These are phyloP conservation scores for Graptemys geographica DNA, from an alignment of 2,797 vertebrate genomes.

Conservation along the genomic window DNA sequence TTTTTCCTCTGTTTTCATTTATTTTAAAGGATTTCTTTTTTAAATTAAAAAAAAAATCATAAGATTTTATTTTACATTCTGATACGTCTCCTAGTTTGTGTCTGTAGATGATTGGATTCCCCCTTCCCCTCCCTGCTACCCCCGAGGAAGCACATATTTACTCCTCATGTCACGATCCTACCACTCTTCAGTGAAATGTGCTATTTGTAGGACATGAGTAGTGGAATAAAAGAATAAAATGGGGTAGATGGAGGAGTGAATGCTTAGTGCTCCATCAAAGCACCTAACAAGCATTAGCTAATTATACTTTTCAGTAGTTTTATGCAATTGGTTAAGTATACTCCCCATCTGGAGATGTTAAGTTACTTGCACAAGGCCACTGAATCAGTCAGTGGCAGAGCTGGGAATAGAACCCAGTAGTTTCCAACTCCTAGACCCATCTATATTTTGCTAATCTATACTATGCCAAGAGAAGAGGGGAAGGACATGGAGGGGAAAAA, in stretches of 20 bases:
- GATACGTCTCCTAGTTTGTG: background rate
- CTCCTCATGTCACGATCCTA: background rate
- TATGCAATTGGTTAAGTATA: conserved; percentile 22
- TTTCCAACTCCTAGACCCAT: background rate
- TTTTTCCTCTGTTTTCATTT: background rate
- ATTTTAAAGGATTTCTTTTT: background rate
- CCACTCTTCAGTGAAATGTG: background rate
- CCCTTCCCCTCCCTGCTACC: rapidly evolving
- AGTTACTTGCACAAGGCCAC: rapidly evolving
- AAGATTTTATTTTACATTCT: background rate
- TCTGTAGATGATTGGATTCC: background rate
- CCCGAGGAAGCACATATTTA: background rate
- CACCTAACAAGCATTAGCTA: conserved; percentile 54
- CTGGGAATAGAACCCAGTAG: background rate
- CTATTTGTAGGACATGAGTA: conserved; percentile 42
- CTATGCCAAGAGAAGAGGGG: background rate
- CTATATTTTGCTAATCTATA: background rate
- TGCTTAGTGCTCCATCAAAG: conserved; percentile 9
- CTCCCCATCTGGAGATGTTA: conserved; percentile 9
- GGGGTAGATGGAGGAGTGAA: conserved; percentile 51
- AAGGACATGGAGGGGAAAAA: background rate
- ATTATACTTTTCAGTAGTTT: conserved; percentile 17
- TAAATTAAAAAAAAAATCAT: background rate
- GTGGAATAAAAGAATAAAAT: conserved; percentile 14
- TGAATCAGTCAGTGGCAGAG: background rate